Evolutionary conservation across 2,797 vertebrate species (phyloP).

Genomic region (Psittacula echo): DNA sequence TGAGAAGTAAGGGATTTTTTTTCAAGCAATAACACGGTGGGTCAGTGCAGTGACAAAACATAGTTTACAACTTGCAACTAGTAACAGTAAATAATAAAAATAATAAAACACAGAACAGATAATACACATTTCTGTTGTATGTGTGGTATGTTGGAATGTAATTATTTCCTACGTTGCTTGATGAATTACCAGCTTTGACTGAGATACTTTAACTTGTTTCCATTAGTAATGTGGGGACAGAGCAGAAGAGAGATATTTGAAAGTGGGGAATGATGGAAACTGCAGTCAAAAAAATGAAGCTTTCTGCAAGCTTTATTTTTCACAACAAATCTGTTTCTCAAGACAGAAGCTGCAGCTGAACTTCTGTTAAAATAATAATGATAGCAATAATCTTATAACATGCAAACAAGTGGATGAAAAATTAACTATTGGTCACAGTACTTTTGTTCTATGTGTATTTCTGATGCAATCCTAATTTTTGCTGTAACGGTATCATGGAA

Average conservation of each 20-base stretch:
- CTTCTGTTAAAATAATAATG: neutral
- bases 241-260: neutral
- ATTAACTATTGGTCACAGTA: neutral
- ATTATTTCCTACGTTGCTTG: neutral
- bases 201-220: neutral
- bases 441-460: neutral
- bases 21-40: neutral
- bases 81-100: neutral
- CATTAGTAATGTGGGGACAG: neutral
- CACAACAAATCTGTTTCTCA: neutral
- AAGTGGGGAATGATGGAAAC: neutral
- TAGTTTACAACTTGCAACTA: constrained; percentile 10
- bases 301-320: neutral
- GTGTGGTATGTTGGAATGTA: neutral
- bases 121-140: neutral
- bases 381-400: neutral
- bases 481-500: neutral
- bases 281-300: neutral
- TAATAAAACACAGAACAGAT: neutral
- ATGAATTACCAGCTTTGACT: neutral
- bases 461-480: neutral
- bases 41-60: constrained; percentile 30
- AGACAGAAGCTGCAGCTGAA: constrained; percentile 9
- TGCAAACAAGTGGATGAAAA: neutral
- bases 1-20: constrained; percentile 31